A percentile compares a stretch with the other conserved stretches of the same genome.
Evolutionary conservation across 2,797 vertebrate species (phyloP).

Genomic region (Danionella dracula): DNA sequence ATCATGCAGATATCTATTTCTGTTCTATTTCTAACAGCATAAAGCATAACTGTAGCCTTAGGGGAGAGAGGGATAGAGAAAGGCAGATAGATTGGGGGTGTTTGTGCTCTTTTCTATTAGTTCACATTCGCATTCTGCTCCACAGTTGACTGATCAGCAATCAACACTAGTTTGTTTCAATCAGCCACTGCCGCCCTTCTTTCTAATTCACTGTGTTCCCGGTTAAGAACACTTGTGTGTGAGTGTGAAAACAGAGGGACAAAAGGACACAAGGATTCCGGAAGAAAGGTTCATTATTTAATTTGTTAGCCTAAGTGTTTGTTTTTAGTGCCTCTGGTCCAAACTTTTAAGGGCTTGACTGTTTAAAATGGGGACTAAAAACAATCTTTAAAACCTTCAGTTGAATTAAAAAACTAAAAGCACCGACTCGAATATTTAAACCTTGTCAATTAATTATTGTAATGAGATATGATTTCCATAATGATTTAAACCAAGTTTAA

Average conservation of each 20-base stretch:
- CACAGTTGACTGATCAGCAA: conserved; percentile 90
- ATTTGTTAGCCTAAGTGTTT: too few relatives aligned
- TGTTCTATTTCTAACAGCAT: conserved; percentile 3
- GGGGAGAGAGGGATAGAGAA: conserved; percentile 1
- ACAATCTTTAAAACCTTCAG: too few relatives aligned
- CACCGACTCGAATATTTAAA: too few relatives aligned
- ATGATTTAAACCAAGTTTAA: too few relatives aligned
- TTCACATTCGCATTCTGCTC: conserved; percentile 85
- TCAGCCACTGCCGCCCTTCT: conserved; percentile 54
- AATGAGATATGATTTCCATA: too few relatives aligned
- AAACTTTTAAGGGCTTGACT: too few relatives aligned
- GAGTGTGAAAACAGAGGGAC: conserved; percentile 10
- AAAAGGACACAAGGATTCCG: conserved; percentile 15
- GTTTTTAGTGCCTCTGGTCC: too few relatives aligned
- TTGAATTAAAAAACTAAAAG: too few relatives aligned
- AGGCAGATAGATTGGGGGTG: conserved; percentile 15
- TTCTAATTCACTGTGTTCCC: conserved; percentile 20
- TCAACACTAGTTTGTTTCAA: conserved; percentile 90
- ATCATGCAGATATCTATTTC: conserved; percentile 18
- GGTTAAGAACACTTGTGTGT: conserved; percentile 4
- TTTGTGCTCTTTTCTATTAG: conserved; percentile 78
- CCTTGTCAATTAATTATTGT: too few relatives aligned
- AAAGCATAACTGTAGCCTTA: conserved; percentile 6
- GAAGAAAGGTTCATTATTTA: conserved; percentile 23
- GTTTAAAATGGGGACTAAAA: too few relatives aligned